These are phyloP conservation scores for Eidolon dupreanum DNA, from an alignment of 2,797 vertebrate species.

Conservation along the genomic window DNA sequence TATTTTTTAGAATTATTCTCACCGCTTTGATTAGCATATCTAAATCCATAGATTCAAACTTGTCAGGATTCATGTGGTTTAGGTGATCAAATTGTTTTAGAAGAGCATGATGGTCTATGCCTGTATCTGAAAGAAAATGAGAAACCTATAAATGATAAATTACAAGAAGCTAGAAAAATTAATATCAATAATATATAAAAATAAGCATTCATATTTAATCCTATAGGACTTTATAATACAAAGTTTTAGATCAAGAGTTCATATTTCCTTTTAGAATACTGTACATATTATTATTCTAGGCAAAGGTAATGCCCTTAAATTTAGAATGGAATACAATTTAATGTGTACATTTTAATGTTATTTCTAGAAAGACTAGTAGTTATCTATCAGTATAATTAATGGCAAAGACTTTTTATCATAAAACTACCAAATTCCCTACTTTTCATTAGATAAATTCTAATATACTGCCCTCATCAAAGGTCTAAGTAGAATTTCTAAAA, in stretches of 20 bases:
- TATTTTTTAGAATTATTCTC: conserved; percentile 75
- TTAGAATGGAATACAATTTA: conserved; percentile 15
- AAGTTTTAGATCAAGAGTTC: conserved; percentile 4
- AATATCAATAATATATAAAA: background rate
- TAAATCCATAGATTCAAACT: conserved; percentile 96
- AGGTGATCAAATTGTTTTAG: conserved; percentile 98
- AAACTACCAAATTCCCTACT: conserved; percentile 1
- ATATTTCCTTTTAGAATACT: conserved; percentile 33
- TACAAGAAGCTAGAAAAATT: conserved; percentile 4
- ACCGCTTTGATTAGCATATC: conserved; percentile 97
- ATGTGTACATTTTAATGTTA: background rate
- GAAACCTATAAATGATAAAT: conserved; percentile 32
- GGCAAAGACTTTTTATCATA: background rate
- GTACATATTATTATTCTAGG: background rate
- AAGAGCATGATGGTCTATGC: conserved; percentile 94
- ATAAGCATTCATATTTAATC: conserved; percentile 27
- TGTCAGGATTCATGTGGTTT: conserved; percentile 98
- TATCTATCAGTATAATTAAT: background rate
- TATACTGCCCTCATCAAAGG: background rate
- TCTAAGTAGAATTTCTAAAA: conserved; percentile 27
- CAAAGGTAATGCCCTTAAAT: conserved; percentile 10
- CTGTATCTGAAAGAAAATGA: conserved; percentile 87
- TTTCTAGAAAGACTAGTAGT: background rate
- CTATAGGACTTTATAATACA: background rate
- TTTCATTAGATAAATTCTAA: conserved; percentile 43